Evolutionary conservation across 2,888 invertebrate species (phyloP).

Genomic region (Ectemnius continuus): DNA sequence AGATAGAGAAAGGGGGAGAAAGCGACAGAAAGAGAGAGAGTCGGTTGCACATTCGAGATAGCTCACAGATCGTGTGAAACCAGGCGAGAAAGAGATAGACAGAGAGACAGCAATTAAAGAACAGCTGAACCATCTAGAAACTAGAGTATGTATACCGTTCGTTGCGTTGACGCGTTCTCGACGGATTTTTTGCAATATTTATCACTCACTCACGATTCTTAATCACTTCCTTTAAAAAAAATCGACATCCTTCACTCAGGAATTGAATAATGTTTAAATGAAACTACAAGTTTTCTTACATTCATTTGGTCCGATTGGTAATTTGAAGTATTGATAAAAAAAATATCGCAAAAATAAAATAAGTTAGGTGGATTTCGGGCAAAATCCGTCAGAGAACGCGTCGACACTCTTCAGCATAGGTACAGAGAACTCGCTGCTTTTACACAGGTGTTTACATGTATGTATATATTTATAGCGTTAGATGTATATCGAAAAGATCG

Average conservation of each 20-base stretch:
- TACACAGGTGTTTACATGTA: conserved; percentile 5
- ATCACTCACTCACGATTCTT: too few relatives aligned
- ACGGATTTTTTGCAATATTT: too few relatives aligned
- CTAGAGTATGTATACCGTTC: conserved; percentile 5
- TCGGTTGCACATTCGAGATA: not conserved
- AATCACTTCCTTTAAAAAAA: too few relatives aligned
- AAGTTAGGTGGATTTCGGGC: not conserved
- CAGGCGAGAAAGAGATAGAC: not conserved
- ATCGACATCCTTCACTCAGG: too few relatives aligned
- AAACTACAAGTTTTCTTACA: too few relatives aligned
- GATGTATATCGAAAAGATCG: conserved; percentile 52
- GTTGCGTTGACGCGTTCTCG: too few relatives aligned
- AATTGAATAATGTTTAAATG: too few relatives aligned
- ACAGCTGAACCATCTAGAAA: conserved; percentile 32
- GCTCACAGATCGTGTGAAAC: not conserved
- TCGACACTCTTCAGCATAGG: not conserved
- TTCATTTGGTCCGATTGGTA: too few relatives aligned
- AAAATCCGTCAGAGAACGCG: not conserved
- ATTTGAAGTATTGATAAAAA: too few relatives aligned
- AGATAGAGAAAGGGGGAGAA: conserved; percentile 8
- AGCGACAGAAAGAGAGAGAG: conserved; percentile 19
- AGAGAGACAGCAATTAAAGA: conserved; percentile 21
- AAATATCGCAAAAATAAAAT: too few relatives aligned
- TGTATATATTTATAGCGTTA: conserved; percentile 11
- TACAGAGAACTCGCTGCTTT: not conserved